Conservation (phyloP, 1,140 invertebrate genomes). For the Tachypleus tridentatus region DNA sequence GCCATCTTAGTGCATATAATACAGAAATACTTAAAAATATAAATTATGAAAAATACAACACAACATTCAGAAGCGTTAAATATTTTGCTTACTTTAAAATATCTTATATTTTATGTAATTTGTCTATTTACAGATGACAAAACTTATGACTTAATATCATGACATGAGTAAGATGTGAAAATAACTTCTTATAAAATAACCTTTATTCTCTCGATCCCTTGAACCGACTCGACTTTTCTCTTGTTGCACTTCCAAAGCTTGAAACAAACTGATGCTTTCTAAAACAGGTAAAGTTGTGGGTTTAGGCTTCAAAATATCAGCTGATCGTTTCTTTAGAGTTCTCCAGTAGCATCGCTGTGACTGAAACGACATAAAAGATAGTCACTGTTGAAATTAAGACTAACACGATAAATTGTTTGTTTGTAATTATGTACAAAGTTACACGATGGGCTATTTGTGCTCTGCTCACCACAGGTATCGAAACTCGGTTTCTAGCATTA, state of each 20-base stretch:
- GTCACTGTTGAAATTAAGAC: background rate
- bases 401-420: background rate
- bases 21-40: too few relatives aligned
- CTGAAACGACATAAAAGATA: constrained; percentile 39
- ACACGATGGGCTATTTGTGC: background rate
- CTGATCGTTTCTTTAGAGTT: constrained; percentile 32
- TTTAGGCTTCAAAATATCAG: constrained; percentile 31
- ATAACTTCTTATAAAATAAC: too few relatives aligned
- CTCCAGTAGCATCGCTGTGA: constrained; percentile 86
- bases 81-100: too few relatives aligned
- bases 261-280: constrained; percentile 78
- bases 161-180: too few relatives aligned
- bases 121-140: too few relatives aligned
- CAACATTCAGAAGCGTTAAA: too few relatives aligned
- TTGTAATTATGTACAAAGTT: too few relatives aligned
- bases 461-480: background rate
- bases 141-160: too few relatives aligned
- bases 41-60: too few relatives aligned
- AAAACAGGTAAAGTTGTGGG: constrained; percentile 40
- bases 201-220: background rate
- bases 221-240: constrained; percentile 35
- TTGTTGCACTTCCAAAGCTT: constrained; percentile 70
- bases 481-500: constrained; percentile 13
- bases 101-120: too few relatives aligned
- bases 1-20: too few relatives aligned